These are phyloP conservation scores for Atherinosoma microstoma DNA, from an alignment of 2,797 vertebrate species.

Conservation along the genomic window DNA sequence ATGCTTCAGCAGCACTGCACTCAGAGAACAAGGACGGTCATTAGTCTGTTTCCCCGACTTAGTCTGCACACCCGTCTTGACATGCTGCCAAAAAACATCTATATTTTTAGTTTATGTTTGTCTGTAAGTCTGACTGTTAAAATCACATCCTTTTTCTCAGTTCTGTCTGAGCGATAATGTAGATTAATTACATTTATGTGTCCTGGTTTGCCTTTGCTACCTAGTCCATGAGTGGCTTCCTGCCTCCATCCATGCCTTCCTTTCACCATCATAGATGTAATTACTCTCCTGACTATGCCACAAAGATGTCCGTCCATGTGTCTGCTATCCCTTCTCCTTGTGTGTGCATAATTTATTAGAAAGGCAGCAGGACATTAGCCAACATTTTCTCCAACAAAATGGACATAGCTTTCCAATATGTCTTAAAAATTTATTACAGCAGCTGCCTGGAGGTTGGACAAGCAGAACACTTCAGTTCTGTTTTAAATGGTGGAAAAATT, in stretches of 20 bases:
- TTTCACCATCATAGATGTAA: slow-evolving; percentile 50
- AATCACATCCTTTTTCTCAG: neutral
- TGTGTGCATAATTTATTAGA: slow-evolving; percentile 54
- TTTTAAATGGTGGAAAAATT: slow-evolving; percentile 1
- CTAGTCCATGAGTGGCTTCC: slow-evolving; percentile 15
- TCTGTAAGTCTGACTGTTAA: neutral
- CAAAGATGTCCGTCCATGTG: slow-evolving; percentile 30
- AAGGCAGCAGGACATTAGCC: slow-evolving; percentile 13
- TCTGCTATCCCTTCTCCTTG: slow-evolving; percentile 33
- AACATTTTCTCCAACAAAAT: slow-evolving; percentile 25
- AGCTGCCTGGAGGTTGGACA: slow-evolving; percentile 13
- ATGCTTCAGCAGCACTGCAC: slow-evolving; percentile 44
- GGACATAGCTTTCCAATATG: slow-evolving; percentile 9
- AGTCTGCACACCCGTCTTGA: slow-evolving; percentile 48
- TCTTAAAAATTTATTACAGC: slow-evolving; percentile 39
- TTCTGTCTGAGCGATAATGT: slow-evolving; percentile 22
- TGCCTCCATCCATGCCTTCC: slow-evolving; percentile 24
- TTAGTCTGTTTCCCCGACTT: slow-evolving; percentile 50
- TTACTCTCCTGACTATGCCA: slow-evolving; percentile 42
- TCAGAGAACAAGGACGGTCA: slow-evolving; percentile 50
- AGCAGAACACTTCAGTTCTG: neutral
- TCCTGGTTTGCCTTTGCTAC: slow-evolving; percentile 26
- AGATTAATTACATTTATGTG: slow-evolving; percentile 37
- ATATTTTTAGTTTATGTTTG: slow-evolving; percentile 12
- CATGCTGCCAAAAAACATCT: slow-evolving; percentile 32